Conservation (phyloP, 1,140 invertebrate genomes). For the Drosophila obscura region DNA sequence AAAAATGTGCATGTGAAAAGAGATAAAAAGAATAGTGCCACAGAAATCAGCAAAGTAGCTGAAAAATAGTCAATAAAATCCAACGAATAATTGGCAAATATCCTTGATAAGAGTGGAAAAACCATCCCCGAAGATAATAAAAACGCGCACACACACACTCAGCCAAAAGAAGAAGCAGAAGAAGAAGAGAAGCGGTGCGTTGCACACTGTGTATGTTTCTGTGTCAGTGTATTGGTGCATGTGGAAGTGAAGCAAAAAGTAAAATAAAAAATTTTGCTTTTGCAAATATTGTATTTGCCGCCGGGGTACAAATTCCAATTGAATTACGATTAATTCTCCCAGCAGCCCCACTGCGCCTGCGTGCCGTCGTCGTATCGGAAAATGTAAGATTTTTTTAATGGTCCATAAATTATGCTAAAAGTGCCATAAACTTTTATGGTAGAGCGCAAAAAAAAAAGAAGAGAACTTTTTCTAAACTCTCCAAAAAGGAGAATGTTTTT, state of each 20-base stretch:
- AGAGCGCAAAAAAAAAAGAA: too few species aligned
- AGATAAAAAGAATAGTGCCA: constrained; percentile 21
- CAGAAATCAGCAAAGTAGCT: constrained; percentile 12
- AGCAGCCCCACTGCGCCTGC: constrained; percentile 44
- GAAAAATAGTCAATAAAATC: constrained; percentile 8
- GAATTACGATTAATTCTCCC: constrained; percentile 27
- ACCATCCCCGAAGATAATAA: not conserved
- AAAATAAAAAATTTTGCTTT: constrained; percentile 37
- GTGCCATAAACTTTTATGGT: constrained; percentile 3
- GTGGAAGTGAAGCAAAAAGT: constrained; percentile 15
- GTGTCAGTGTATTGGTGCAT: constrained; percentile 28
- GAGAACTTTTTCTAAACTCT: too few species aligned
- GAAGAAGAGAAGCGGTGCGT: constrained; percentile 43
- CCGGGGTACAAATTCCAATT: constrained; percentile 73
- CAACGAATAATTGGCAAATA: constrained; percentile 14
- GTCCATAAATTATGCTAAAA: too few species aligned
- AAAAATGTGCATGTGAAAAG: constrained; percentile 56
- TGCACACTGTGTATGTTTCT: constrained; percentile 41
- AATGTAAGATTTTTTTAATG: too few species aligned
- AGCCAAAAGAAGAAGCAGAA: constrained; percentile 10
- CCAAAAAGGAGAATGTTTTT: too few species aligned
- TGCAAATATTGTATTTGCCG: constrained; percentile 37
- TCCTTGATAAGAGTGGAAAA: constrained; percentile 4
- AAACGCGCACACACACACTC: not conserved
- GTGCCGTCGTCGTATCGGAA: constrained; percentile 15